Base-by-base conservation (phyloP, 2,888 invertebrate species). In the Onthophagus sagittarius region DNA sequence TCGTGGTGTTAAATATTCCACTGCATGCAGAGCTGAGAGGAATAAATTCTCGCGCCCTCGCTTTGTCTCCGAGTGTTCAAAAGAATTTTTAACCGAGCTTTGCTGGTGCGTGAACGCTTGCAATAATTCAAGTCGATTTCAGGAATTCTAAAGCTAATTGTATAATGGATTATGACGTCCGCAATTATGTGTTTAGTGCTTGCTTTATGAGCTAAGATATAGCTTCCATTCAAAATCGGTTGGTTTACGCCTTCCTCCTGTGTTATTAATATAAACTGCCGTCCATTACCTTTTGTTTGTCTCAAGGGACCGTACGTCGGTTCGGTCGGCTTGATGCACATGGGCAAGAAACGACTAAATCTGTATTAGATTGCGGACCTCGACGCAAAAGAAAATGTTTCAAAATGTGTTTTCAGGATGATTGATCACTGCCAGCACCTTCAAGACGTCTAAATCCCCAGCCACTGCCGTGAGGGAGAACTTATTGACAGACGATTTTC, bases 371-470 rank as follows among this genome's bases (percentile, higher is more conserved):
- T 73, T 70, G 63, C 63, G 53, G 15, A 73, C 64, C 64, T 63
- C 70, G 70, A n/a, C 63, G 23, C 63, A 15, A 70, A 64, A 70
- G 73, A 63, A 70, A 73, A 73, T 70, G 73, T 73, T 73, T 73
- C 73, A 70, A 73, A 72, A 73, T 73, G 70, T 64, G 70, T 73
- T 70, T 73, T 64, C 64, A 62, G 70, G 64, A 73, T 73, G 73
- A 73, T 73, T 73, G 73, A 73, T 73, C 70, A 70, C 73, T 73
- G 64, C 73, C 70, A 73, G 53, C 73, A 70, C 39, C 69, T 73
- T 73, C 70, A 63, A 70, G 73, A 73, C 73, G 70, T 53, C 63
- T 53, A 73, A 73, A 73, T 73, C 70, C 70, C 64, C 33, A 64
- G 39, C 39, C 39, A 53, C 2, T 53, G 11, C 63, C 53, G 73